phyloP scores from a whole-genome alignment of 2,797 vertebrate species.

The Atherinosoma microstoma region DNA sequence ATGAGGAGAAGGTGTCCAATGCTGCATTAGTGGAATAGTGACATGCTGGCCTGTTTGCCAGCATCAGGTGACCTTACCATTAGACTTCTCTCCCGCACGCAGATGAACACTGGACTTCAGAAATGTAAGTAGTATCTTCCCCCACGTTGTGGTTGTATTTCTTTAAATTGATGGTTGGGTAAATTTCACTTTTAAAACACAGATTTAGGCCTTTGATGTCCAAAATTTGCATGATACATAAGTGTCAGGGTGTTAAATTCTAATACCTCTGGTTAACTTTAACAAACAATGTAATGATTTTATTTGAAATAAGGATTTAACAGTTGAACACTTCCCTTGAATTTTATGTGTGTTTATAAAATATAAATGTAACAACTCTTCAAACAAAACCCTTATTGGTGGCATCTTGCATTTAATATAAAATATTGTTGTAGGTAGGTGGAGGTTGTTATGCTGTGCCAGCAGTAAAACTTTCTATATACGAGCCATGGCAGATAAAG shows the following conservation, averaged over 20 bases:
- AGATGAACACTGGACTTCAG: constrained; percentile 99
- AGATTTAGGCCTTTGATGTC: neutral
- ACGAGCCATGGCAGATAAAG: too few species aligned
- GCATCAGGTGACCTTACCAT: constrained; percentile 91
- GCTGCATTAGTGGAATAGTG: constrained; percentile 91
- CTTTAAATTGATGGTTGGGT: neutral
- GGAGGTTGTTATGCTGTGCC: neutral
- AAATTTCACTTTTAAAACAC: neutral
- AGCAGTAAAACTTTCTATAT: too few species aligned
- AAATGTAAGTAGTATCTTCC: constrained; percentile 90
- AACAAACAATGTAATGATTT: neutral
- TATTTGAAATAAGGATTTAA: neutral
- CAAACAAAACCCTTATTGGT: too few species aligned
- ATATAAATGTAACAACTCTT: too few species aligned
- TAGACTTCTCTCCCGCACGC: constrained; percentile 93
- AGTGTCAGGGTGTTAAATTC: neutral
- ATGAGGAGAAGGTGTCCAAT: constrained; percentile 86
- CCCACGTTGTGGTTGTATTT: neutral
- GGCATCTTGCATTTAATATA: neutral
- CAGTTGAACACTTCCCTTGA: neutral
- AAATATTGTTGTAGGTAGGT: neutral
- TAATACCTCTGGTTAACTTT: neutral
- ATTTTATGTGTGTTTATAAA: neutral
- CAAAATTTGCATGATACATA: neutral
- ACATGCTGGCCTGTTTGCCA: constrained; percentile 97